Evolutionary conservation across 2,797 vertebrate species (phyloP).

Genomic region (Chrysolophus pictus): DNA sequence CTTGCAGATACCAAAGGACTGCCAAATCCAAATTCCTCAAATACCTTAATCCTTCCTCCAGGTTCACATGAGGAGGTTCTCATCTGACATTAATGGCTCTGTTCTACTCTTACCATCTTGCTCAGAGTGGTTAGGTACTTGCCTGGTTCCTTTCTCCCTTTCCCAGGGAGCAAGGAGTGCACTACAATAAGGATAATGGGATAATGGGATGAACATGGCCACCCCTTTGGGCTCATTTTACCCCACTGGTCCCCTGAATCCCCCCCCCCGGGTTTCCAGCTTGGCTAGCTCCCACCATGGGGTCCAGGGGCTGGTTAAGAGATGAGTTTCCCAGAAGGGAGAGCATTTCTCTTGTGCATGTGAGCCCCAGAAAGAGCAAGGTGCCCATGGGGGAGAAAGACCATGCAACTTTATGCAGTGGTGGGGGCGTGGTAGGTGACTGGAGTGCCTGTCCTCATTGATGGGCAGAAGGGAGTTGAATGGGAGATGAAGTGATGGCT

Average conservation of each 20-base stretch:
- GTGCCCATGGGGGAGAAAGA: neutral
- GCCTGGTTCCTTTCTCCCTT: neutral
- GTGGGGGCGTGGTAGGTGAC: neutral
- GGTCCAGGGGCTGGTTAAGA: neutral
- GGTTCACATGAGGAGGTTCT: neutral
- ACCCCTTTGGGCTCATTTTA: fast-evolving
- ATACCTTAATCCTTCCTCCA: neutral
- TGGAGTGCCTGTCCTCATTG: neutral
- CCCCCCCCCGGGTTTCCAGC: fast-evolving
- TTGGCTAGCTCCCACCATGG: neutral
- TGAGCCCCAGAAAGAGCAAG: fast-evolving
- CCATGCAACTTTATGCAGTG: neutral
- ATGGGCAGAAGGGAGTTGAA: neutral
- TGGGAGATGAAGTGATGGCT: neutral
- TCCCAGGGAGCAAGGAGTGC: neutral
- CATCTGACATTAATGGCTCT: neutral
- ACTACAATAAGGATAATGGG: neutral
- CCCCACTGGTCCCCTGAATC: neutral
- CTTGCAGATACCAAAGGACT: neutral
- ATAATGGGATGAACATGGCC: neutral
- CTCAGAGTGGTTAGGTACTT: neutral
- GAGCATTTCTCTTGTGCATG: fast-evolving
- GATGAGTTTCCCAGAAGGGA: neutral
- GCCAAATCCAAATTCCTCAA: neutral
- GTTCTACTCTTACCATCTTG: neutral